Percentiles rank a stretch among this genome's conserved stretches.
phyloP scores from a whole-genome alignment of 2,113 vertebrate species.

The Strix uralensis region DNA sequence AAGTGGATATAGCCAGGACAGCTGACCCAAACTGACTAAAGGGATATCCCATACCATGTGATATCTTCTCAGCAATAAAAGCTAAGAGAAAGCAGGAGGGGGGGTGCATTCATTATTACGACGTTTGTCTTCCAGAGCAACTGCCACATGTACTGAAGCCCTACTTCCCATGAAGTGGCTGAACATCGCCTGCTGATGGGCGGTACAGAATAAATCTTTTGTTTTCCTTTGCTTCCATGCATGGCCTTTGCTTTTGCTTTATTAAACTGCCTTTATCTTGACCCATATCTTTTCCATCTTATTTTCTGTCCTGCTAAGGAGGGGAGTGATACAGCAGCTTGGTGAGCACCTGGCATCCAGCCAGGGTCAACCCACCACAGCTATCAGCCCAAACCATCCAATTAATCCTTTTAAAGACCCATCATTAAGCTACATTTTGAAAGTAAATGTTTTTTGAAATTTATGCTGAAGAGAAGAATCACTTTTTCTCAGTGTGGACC shows the following conservation, averaged over 20 bases:
- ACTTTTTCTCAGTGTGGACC: not conserved
- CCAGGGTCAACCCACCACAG: not conserved
- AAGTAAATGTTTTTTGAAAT: not conserved
- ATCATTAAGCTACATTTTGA: not conserved
- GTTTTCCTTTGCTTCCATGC: no score
- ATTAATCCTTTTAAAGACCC: not conserved
- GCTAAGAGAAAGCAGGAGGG: not conserved
- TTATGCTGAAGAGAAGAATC: not conserved
- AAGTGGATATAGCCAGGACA: not conserved
- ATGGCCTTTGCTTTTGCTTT: not conserved
- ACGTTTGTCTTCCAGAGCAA: not conserved
- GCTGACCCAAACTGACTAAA: not conserved
- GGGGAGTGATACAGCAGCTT: not conserved
- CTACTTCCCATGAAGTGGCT: no score
- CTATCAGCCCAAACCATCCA: not conserved
- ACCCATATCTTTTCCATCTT: not conserved
- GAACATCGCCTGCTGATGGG: no score
- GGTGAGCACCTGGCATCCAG: not conserved
- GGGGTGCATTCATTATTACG: not conserved
- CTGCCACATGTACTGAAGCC: not conserved
- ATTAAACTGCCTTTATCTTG: not conserved
- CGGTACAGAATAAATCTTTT: no score
- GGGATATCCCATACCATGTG: not conserved
- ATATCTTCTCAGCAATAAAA: not conserved
- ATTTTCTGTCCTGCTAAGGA: not conserved